Percentiles rank a stretch among this genome's conserved stretches.
Evolutionary conservation across 2,113 vertebrate genomes (phyloP).

Genomic region (Rattus rattus): DNA sequence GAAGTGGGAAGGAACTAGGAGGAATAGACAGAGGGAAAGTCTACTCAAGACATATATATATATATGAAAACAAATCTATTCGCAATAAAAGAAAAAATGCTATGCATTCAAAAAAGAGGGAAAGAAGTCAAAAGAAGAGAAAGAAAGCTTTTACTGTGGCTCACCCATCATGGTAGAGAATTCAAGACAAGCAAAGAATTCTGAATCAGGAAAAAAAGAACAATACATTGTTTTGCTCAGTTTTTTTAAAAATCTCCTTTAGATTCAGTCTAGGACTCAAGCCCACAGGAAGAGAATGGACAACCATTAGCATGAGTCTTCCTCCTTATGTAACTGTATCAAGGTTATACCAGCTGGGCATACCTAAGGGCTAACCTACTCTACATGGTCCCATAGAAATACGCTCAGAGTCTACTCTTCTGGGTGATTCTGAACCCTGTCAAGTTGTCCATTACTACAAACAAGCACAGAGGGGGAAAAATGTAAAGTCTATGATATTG

Average conservation of each 20-base stretch:
- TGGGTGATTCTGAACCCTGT: background rate
- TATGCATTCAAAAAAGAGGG: background rate
- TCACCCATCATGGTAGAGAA: too few relatives aligned
- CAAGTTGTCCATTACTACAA: background rate
- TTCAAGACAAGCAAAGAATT: background rate
- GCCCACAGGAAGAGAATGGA: background rate
- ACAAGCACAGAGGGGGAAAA: background rate
- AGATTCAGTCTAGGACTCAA: background rate
- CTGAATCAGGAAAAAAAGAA: background rate
- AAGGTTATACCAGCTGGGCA: background rate
- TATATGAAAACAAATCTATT: background rate
- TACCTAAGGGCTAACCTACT: background rate
- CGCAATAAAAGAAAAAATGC: background rate
- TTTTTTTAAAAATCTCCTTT: background rate
- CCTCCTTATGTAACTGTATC: background rate
- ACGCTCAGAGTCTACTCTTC: too few relatives aligned
- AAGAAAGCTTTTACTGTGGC: background rate
- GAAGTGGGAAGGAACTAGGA: background rate
- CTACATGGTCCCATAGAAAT: too few relatives aligned
- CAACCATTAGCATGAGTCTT: background rate
- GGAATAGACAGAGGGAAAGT: background rate
- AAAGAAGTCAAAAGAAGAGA: background rate
- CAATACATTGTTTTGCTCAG: background rate
- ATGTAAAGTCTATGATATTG: background rate
- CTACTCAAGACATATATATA: background rate